These are phyloP conservation scores for Oryzias woworae DNA, from an alignment of 2,113 vertebrate species.

Conservation along the genomic window DNA sequence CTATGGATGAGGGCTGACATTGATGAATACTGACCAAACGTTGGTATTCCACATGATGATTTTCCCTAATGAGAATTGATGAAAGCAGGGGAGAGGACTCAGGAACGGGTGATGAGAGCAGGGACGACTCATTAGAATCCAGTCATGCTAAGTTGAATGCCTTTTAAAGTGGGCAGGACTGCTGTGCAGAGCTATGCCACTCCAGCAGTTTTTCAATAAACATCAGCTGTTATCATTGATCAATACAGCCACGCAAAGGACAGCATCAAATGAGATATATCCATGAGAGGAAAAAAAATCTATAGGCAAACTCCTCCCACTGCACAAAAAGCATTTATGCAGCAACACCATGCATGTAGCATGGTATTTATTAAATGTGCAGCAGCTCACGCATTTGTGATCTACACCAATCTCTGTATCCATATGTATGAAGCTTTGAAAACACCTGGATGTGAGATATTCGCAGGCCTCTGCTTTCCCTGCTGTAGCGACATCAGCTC, in stretches of 20 bases:
- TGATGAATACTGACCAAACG: constrained; percentile 81
- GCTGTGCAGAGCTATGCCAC: constrained; percentile 47
- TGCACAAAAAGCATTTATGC: constrained; percentile 40
- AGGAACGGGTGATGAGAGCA: constrained; percentile 67
- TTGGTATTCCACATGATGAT: constrained; percentile 80
- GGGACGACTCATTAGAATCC: constrained; percentile 70
- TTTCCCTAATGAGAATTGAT: constrained; percentile 82
- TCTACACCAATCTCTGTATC: constrained; percentile 49
- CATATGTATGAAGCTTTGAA: constrained; percentile 59
- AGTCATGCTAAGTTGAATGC: constrained; percentile 66
- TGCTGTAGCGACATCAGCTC: constrained; percentile 46
- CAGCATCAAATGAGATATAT: constrained; percentile 51
- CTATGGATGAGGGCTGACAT: constrained; percentile 73
- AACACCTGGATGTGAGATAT: constrained; percentile 57
- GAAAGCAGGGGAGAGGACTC: constrained; percentile 65
- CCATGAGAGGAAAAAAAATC: constrained; percentile 37
- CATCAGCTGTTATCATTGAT: constrained; percentile 55
- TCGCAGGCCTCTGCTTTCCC: constrained; percentile 33
- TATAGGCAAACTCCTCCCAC: constrained; percentile 33
- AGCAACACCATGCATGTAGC: constrained; percentile 37
- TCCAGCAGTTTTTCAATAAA: constrained; percentile 57
- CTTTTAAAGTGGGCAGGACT: constrained; percentile 58
- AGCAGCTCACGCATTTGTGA: constrained; percentile 47
- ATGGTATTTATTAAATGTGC: constrained; percentile 25
- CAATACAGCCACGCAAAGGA: constrained; percentile 39